Conservation (phyloP, 1,140 invertebrate species). For the Vollenhovia emeryi region DNA sequence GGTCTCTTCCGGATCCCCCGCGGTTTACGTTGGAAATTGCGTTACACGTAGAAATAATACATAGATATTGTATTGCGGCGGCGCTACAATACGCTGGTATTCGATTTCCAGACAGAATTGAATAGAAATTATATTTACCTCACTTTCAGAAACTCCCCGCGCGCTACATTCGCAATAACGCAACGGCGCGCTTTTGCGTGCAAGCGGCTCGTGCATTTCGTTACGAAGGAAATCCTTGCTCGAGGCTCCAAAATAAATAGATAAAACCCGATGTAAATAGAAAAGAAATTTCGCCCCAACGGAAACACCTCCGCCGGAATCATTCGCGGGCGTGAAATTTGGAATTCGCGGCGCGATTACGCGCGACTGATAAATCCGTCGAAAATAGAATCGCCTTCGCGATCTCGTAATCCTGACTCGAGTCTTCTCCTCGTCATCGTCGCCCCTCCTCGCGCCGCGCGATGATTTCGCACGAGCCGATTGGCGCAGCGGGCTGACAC, state of each 20-base stretch:
- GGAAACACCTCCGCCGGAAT: not conserved
- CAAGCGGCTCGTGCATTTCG: not conserved
- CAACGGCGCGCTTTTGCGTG: not conserved
- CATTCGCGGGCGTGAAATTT: not conserved
- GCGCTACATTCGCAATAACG: not conserved
- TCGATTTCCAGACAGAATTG: not conserved
- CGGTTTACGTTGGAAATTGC: not conserved
- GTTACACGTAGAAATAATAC: constrained; percentile 6
- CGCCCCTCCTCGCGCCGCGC: constrained; percentile 13
- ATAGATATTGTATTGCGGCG: not conserved
- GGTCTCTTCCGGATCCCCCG: not conserved
- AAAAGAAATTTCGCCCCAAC: not conserved
- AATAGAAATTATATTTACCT: constrained; percentile 9
- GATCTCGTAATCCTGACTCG: constrained; percentile 5
- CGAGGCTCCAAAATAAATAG: not conserved
- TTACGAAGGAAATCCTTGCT: not conserved
- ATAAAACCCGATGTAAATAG: not conserved
- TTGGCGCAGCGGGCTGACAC: constrained; percentile 58
- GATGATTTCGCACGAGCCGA: constrained; percentile 49
- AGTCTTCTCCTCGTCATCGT: not conserved
- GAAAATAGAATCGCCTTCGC: constrained; percentile 9
- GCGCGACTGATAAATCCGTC: not conserved
- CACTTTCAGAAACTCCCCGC: not conserved
- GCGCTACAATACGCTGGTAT: not conserved
- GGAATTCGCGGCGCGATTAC: not conserved